phyloP scores from a whole-genome alignment of 1,140 invertebrate species.

The Coptotermes formosanus region DNA sequence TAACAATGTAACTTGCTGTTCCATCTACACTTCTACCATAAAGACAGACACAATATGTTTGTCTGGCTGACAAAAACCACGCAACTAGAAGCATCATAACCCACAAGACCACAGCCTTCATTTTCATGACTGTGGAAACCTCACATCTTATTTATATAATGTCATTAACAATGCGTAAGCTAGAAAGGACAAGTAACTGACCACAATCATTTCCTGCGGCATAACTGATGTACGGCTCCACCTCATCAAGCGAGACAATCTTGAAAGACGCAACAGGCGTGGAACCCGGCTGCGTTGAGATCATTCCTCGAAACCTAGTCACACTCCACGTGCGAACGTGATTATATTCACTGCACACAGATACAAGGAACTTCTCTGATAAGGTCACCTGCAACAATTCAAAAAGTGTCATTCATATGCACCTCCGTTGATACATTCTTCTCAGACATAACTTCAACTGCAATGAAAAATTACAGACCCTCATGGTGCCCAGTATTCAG shows the following conservation, averaged over 20 bases:
- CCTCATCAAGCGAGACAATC: constrained; percentile 85
- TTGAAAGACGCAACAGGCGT: constrained; percentile 96
- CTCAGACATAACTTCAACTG: too few relatives aligned
- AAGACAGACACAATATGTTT: too few relatives aligned
- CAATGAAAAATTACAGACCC: too few relatives aligned
- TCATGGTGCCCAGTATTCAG: too few relatives aligned
- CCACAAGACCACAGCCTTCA: not conserved
- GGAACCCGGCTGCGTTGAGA: constrained; percentile 96
- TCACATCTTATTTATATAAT: not conserved
- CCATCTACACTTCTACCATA: too few relatives aligned
- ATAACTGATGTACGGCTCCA: constrained; percentile 74
- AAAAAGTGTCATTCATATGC: constrained; percentile 35
- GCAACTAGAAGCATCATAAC: too few relatives aligned
- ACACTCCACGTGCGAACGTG: constrained; percentile 97
- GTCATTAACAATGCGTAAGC: not conserved
- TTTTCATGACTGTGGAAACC: not conserved
- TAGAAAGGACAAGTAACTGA: constrained; percentile 42
- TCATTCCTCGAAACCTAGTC: constrained; percentile 93
- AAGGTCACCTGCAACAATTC: constrained; percentile 71
- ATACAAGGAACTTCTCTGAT: constrained; percentile 95
- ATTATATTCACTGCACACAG: constrained; percentile 96
- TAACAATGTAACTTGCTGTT: too few relatives aligned
- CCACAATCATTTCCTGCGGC: constrained; percentile 78
- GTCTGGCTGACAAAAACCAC: too few relatives aligned
- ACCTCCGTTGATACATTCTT: too few relatives aligned